Conservation (phyloP, 2,113 vertebrate genomes). For the Gorsachius goisagi region DNA sequence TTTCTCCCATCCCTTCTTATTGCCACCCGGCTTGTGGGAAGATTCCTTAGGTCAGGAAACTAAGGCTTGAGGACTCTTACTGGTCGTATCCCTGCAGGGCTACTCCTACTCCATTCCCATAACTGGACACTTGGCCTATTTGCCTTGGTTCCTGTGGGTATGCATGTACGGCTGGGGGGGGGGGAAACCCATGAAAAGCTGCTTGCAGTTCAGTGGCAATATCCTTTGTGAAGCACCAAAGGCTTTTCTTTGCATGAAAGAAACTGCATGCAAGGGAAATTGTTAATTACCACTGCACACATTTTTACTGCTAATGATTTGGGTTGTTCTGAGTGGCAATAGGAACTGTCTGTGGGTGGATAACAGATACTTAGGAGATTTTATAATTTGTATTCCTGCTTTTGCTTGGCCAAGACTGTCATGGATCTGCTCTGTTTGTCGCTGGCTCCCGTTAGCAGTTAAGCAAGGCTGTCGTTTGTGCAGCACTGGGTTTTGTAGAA, state of each 20-base stretch:
- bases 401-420: not conserved
- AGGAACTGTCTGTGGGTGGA: constrained; percentile 32
- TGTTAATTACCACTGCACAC: not conserved
- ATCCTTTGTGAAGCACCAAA: not conserved
- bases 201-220: not conserved
- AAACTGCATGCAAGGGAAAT: not conserved
- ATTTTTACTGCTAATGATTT: not conserved
- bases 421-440: not conserved
- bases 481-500: not conserved
- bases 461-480: not conserved
- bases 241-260: not conserved
- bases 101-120: not conserved
- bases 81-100: not conserved
- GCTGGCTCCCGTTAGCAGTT: not conserved
- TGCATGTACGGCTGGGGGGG: not conserved
- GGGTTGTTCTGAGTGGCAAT: constrained; percentile 7
- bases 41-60: not conserved
- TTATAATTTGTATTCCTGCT: constrained; percentile 34
- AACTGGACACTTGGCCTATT: not conserved
- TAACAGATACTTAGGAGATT: constrained; percentile 10
- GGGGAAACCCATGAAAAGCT: not conserved
- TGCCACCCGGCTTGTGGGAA: not conserved
- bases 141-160: not conserved
- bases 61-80: not conserved
- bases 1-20: not conserved